Evolutionary conservation across 2,113 vertebrate species (phyloP).

Genomic region (Nothobranchius furzeri): DNA sequence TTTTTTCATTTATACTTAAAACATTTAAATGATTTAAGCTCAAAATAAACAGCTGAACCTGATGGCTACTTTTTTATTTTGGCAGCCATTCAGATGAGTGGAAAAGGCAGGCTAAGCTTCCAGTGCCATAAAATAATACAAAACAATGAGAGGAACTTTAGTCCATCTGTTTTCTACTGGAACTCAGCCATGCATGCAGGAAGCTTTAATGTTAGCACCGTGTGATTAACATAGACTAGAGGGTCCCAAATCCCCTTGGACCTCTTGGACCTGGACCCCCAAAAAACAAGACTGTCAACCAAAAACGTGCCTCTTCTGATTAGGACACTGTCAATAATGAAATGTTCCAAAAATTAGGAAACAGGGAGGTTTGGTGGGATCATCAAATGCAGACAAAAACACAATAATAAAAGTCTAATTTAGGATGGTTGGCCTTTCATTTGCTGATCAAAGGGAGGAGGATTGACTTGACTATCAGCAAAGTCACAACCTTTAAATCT

Average conservation of each 20-base stretch:
- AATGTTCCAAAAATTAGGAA: too few relatives aligned
- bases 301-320: conserved; percentile 2
- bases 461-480: not conserved
- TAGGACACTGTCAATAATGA: not conserved
- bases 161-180: conserved; percentile 72
- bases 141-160: conserved; percentile 74
- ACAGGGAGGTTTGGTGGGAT: too few relatives aligned
- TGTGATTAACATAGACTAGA: conserved; percentile 59
- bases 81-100: not conserved
- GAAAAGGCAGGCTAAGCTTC: conserved; percentile 25
- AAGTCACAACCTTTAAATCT: not conserved
- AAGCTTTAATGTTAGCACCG: conserved; percentile 52
- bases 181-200: conserved; percentile 64
- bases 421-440: not conserved
- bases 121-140: not conserved
- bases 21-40: not conserved
- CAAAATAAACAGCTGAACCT: not conserved
- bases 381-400: too few relatives aligned
- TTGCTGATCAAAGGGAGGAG: not conserved
- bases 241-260: conserved; percentile 59
- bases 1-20: not conserved
- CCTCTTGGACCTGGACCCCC: conserved; percentile 33
- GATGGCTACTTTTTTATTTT: not conserved
- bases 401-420: not conserved
- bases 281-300: conserved; percentile 51